phyloP scores from a whole-genome alignment of 2,797 vertebrate genomes.

The Cossypha niveicapilla region DNA sequence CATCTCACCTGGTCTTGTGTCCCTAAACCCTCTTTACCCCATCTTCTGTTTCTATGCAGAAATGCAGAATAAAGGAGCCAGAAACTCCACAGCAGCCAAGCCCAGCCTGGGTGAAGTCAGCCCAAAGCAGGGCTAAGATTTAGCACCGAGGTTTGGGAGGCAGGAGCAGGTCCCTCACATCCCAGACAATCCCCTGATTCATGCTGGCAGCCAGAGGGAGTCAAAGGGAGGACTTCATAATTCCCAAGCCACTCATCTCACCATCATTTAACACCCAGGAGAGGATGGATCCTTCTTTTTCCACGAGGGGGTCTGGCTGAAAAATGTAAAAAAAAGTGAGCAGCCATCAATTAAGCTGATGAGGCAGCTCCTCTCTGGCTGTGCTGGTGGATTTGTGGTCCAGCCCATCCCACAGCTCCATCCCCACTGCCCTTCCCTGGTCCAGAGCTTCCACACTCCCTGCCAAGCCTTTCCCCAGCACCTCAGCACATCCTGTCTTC shows the following conservation, averaged over 20 bases:
- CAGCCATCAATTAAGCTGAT: neutral
- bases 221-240: conserved; percentile 18
- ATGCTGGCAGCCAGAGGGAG: neutral
- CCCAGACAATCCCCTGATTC: conserved; percentile 20
- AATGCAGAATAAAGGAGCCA: neutral
- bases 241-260: conserved; percentile 16
- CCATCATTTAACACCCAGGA: neutral
- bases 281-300: neutral
- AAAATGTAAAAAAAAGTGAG: neutral
- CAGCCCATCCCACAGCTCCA: neutral
- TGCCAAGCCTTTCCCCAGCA: neutral
- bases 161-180: neutral
- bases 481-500: neutral
- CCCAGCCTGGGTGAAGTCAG: neutral
- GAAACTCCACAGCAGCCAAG: neutral
- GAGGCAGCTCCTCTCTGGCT: conserved; percentile 10
- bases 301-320: neutral
- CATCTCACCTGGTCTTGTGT: neutral
- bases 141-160: neutral
- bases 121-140: neutral
- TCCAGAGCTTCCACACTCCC: neutral
- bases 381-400: neutral
- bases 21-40: neutral
- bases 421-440: neutral
- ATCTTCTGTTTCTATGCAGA: neutral